Conservation (phyloP, 1,140 invertebrate species). For the Zophobas atratus region DNA sequence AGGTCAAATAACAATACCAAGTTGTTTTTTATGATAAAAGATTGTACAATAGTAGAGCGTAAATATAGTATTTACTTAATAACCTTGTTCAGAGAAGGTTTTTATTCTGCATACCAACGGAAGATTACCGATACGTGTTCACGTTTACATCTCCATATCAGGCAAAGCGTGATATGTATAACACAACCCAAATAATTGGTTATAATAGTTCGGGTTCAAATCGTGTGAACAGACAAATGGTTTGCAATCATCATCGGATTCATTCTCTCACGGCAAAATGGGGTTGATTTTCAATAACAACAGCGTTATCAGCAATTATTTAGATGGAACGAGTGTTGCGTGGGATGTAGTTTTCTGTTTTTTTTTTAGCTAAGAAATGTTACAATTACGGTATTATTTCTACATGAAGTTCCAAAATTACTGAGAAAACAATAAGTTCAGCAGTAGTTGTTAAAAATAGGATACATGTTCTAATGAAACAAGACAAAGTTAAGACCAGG, state of each 20-base stretch:
- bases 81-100: conserved; percentile 56
- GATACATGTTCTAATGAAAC: not conserved
- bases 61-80: conserved; percentile 61
- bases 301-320: not conserved
- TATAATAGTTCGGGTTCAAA: conserved; percentile 65
- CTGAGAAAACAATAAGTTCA: too few species aligned
- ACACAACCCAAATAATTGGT: conserved; percentile 66
- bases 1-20: conserved; percentile 38
- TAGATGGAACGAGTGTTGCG: not conserved
- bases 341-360: not conserved
- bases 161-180: conserved; percentile 64
- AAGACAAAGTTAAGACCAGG: conserved; percentile 20
- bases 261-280: conserved; percentile 37
- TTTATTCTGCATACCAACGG: conserved; percentile 55
- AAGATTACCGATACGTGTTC: conserved; percentile 61
- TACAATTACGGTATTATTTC: too few species aligned
- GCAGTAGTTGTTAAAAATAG: too few species aligned
- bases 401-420: too few species aligned
- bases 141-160: conserved; percentile 60
- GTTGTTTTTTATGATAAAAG: conserved; percentile 45
- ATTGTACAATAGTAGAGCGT: conserved; percentile 45
- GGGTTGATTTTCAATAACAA: conserved; percentile 35
- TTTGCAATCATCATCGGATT: conserved; percentile 52
- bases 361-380: too few species aligned
- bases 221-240: conserved; percentile 63